phyloP scores from a whole-genome alignment of 2,797 vertebrate genomes.

The Squalus acanthias region DNA sequence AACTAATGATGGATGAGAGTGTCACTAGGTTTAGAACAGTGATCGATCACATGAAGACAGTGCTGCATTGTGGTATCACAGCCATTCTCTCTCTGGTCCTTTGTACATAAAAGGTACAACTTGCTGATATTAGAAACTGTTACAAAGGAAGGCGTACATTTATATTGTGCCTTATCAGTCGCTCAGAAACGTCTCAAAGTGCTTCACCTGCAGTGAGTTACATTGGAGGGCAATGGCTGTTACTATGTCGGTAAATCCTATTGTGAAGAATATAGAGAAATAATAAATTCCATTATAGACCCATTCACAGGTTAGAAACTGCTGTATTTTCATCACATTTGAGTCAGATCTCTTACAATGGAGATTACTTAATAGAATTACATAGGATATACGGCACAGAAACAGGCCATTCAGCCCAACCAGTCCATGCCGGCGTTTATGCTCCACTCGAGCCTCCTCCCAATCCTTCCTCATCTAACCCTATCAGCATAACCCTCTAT shows the following conservation, averaged over 20 bases:
- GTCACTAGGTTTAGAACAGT: neutral
- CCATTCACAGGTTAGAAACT: neutral
- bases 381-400: too few species aligned
- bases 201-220: neutral
- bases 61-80: neutral
- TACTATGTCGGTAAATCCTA: neutral
- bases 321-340: neutral
- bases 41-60: constrained; percentile 22
- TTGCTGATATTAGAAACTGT: neutral
- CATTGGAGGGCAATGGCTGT: neutral
- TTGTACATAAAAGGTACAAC: neutral
- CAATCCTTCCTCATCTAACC: too few species aligned
- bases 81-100: neutral
- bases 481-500: too few species aligned
- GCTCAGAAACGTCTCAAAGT: neutral
- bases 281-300: neutral
- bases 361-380: neutral
- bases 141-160: neutral
- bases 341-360: neutral
- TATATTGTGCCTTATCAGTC: neutral
- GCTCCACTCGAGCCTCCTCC: too few species aligned
- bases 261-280: neutral
- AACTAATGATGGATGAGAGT: constrained; percentile 17
- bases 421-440: too few species aligned
- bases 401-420: too few species aligned